A percentile compares a stretch with the other conserved stretches of the same genome.
Conservation (phyloP, 2,113 vertebrate genomes). For the Urocitellus parryii region DNA sequence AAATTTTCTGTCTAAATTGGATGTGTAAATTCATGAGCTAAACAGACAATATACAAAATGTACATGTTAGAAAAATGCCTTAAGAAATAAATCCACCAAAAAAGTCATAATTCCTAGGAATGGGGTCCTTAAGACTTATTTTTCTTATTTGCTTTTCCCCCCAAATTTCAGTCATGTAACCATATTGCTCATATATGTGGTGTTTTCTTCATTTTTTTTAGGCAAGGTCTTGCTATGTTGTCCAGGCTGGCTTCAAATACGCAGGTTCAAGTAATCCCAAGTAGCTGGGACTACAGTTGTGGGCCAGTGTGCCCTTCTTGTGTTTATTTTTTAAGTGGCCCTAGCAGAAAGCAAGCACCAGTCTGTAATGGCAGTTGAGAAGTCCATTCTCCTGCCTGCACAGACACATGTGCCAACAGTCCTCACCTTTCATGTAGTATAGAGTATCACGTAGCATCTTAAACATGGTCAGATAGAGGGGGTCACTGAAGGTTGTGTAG, state of each 20-base stretch:
- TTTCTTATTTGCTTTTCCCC: background rate
- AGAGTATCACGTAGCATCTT: conserved; percentile 98
- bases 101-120: background rate
- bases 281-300: background rate
- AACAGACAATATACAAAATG: background rate
- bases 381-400: background rate
- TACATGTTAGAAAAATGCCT: background rate
- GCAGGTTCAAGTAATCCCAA: background rate
- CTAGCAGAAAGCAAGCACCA: background rate
- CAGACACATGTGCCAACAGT: background rate
- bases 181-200: background rate
- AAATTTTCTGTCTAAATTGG: background rate
- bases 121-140: background rate
- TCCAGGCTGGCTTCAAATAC: background rate
- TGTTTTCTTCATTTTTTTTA: background rate
- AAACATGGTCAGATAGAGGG: conserved; percentile 96
- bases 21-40: background rate
- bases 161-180: conserved; percentile 2
- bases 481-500: conserved; percentile 95
- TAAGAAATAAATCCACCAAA: background rate
- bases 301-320: background rate
- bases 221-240: background rate
- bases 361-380: background rate
- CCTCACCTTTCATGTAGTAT: conserved; percentile 95
- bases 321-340: background rate